A percentile compares a stretch with the other conserved stretches of the same genome.
Conservation (phyloP, 2,888 invertebrate genomes). For the Lottia scabra region DNA sequence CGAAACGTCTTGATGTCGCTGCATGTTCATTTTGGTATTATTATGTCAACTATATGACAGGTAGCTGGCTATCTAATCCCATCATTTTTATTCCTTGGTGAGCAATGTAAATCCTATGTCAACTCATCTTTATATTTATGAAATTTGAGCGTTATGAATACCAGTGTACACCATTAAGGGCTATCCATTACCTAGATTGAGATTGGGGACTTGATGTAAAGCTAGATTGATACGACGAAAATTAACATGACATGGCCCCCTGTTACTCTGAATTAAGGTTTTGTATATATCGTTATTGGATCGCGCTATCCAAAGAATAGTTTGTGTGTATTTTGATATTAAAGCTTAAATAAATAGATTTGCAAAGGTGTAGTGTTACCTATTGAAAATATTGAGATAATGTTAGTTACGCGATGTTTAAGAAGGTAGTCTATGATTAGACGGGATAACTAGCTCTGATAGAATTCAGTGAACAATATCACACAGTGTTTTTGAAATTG, state of each 20-base stretch:
- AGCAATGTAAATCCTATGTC: constrained; percentile 4
- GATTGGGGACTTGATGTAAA: background rate
- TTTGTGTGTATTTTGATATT: constrained; percentile 1
- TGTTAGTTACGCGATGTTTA: background rate
- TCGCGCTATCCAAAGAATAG: background rate
- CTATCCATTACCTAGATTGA: background rate
- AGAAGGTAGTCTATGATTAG: too few species aligned
- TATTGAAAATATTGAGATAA: background rate
- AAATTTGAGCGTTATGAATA: constrained; percentile 5
- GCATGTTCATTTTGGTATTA: constrained; percentile 2
- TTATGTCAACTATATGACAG: constrained; percentile 4
- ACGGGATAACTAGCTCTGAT: too few species aligned
- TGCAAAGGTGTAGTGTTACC: background rate
- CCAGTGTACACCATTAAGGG: constrained; percentile 1
- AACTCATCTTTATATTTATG: background rate
- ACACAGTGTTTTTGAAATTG: background rate
- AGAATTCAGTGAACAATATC: too few species aligned
- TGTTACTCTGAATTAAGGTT: background rate
- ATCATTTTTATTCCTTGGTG: background rate
- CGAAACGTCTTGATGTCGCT: constrained; percentile 2
- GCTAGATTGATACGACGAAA: constrained; percentile 4
- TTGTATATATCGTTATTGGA: constrained; percentile 6
- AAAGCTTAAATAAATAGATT: constrained; percentile 4
- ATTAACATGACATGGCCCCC: constrained; percentile 6
- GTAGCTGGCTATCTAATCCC: constrained; percentile 4